A percentile compares a stretch with the other conserved stretches of the same genome.
Conservation (phyloP, 2,888 invertebrate species). For the Dasysyrphus albostriatus region DNA sequence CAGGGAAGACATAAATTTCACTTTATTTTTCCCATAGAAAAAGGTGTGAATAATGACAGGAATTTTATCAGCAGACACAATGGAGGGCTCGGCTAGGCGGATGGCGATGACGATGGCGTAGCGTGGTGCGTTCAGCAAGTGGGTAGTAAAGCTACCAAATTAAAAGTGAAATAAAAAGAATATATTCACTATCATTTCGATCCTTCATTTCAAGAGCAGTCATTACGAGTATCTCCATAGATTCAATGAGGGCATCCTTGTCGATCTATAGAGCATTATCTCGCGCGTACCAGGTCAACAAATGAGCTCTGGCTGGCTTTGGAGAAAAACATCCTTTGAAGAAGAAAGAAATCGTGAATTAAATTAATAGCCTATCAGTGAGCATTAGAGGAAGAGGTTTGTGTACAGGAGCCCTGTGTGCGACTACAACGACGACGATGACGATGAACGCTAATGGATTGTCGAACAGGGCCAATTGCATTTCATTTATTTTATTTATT, state of each 20-base stretch:
- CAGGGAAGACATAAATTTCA: slow-evolving; percentile 72
- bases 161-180: slow-evolving; percentile 43
- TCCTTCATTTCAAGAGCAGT: slow-evolving; percentile 57
- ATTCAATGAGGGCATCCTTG: slow-evolving; percentile 19
- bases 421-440: slow-evolving; percentile 1
- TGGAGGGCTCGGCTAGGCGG: neutral
- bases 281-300: slow-evolving; percentile 44
- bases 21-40: slow-evolving; percentile 70
- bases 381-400: slow-evolving; percentile 31
- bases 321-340: slow-evolving; percentile 2
- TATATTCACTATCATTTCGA: slow-evolving; percentile 58
- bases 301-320: slow-evolving; percentile 32
- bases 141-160: slow-evolving; percentile 12
- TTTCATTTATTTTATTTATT: slow-evolving; percentile 67
- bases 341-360: slow-evolving; percentile 62
- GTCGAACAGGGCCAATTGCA: slow-evolving; percentile 64
- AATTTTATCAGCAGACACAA: slow-evolving; percentile 62
- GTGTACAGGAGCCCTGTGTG: neutral
- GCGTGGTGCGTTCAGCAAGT: slow-evolving; percentile 10
- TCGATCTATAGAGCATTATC: slow-evolving; percentile 25
- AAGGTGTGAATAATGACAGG: slow-evolving; percentile 74
- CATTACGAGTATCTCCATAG: slow-evolving; percentile 27
- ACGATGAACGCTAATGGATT: slow-evolving; percentile 57
- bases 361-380: slow-evolving; percentile 67
- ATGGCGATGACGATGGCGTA: too few relatives aligned